Base-by-base conservation (phyloP, 2,797 vertebrate species). In the Coregonus suidteri region DNA sequence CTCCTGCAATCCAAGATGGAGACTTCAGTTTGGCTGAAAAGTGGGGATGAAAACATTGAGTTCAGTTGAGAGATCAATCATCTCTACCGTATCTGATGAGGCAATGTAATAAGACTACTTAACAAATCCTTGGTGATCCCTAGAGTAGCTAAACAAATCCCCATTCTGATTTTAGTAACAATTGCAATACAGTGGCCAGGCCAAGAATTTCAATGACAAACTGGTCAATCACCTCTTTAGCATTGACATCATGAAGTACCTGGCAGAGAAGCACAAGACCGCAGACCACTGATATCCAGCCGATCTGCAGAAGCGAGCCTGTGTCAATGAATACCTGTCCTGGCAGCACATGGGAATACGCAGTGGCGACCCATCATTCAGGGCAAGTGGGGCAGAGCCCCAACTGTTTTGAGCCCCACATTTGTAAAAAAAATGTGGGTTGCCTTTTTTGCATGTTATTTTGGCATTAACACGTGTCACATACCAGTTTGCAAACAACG, bases 201-300 rank as follows among this genome's bases (percentile, higher is more conserved):
- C 37, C 6, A 41, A 41, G 37, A 6, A 6, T 41, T 71, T 20
- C 1, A 56, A 6, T 56, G 54, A 56, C 16, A 18, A 20, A 62
- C 56, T 3, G 59, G 18, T 35, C 59, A 20, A 69, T 70, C 77
- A 4, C 7, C 20, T 73, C 15, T 71, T 18, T 86, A 97, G 96
- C 37, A 83, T 91, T 73, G 95, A 96, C 15, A 97, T 97, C 83
- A 90, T 98, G 75, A 85, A 89, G 59, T 97, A 97, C 81, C 69
- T 98, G 84, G 90, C 80, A 0, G 87, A 90, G 62, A 97, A 96
- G 88, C 96, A 92, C 88, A 89, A 91, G 5, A 90, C 95, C 1
- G 92, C 96, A 0, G 94, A 95, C 9, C 93, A 94, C 89, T 97
- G 96, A 96, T 97, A 96, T 85, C 96, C 96, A 0, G 82, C 91